These are phyloP conservation scores for Vireo griseus DNA, from an alignment of 2,797 vertebrate species.

Conservation along the genomic window DNA sequence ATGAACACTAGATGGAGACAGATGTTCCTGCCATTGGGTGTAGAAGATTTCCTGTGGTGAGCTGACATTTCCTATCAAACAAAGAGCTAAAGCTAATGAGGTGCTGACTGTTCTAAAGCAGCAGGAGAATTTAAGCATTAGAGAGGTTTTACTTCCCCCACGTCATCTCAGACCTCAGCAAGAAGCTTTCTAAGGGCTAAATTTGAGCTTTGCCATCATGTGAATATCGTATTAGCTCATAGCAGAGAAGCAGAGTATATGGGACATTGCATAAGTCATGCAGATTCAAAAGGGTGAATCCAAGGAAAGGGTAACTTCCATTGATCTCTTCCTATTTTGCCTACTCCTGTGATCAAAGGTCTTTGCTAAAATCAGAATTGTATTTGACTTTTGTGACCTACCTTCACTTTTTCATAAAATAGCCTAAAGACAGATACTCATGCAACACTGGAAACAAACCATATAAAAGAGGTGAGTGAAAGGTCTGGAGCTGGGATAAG, in stretches of 20 bases:
- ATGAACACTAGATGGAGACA: conserved; percentile 71
- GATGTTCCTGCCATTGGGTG: not conserved
- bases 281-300: not conserved
- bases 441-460: not conserved
- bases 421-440: not conserved
- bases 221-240: not conserved
- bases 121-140: conserved; percentile 34
- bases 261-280: not conserved
- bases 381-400: not conserved
- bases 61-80: conserved; percentile 23
- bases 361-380: not conserved
- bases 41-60: not conserved
- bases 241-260: not conserved
- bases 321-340: not conserved
- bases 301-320: not conserved
- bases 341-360: not conserved
- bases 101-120: conserved; percentile 36
- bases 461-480: not conserved
- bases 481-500: not conserved
- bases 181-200: conserved; percentile 44
- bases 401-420: not conserved
- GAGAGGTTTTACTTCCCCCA: conserved; percentile 5
- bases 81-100: conserved; percentile 12
- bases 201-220: conserved; percentile 11
- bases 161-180: conserved; percentile 34